Evolutionary conservation across 1,140 invertebrate genomes (phyloP).

Genomic region (Zaprionus davidi): DNA sequence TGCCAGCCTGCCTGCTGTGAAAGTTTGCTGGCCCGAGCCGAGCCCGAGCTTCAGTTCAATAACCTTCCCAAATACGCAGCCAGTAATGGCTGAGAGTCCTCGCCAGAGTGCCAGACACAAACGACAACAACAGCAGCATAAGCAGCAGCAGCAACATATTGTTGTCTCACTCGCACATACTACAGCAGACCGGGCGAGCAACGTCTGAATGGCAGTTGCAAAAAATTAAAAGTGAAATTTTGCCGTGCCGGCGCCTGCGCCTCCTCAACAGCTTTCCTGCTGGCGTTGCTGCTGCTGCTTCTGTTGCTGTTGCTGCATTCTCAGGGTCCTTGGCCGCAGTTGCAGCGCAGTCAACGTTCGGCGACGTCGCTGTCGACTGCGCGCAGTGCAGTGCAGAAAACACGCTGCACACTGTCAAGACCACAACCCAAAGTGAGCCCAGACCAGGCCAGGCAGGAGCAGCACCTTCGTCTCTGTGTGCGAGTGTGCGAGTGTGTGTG

Average conservation of each 20-base stretch:
- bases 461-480: conserved; percentile 61
- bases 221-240: conserved; percentile 84
- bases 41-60: conserved; percentile 43
- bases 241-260: conserved; percentile 64
- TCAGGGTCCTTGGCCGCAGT: conserved; percentile 77
- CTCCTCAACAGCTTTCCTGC: conserved; percentile 20
- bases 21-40: conserved; percentile 33
- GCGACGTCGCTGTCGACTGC: background rate
- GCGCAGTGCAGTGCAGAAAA: conserved; percentile 19
- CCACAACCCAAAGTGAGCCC: conserved; percentile 68
- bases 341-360: conserved; percentile 49
- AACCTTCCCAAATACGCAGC: conserved; percentile 48
- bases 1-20: conserved; percentile 29
- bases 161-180: conserved; percentile 67
- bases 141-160: conserved; percentile 23
- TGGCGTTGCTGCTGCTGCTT: conserved; percentile 40
- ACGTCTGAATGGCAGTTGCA: conserved; percentile 60
- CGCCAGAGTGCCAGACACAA: conserved; percentile 62
- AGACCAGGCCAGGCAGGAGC: conserved; percentile 47
- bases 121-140: conserved; percentile 50
- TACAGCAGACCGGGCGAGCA: background rate
- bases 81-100: conserved; percentile 45
- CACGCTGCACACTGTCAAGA: conserved; percentile 77
- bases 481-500: conserved; percentile 23
- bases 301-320: conserved; percentile 39